Base-by-base conservation (phyloP, 2,113 vertebrate genomes). In the Syngnathus typhle region DNA sequence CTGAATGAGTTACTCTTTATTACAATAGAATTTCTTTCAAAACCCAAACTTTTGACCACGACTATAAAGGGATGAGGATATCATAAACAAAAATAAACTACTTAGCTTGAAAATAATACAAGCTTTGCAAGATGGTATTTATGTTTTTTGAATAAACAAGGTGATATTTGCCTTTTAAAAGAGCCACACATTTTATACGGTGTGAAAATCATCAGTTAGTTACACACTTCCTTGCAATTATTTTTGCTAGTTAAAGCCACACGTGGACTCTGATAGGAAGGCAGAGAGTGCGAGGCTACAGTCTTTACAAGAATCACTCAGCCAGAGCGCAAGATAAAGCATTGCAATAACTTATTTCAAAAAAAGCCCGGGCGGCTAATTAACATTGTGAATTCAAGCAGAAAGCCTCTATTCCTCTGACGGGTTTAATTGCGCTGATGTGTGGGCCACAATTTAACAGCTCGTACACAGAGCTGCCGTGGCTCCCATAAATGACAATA, bases 181-280 rank as follows among this genome's bases (percentile, higher is more conserved):
- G 71, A 79, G 84, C 64, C 76, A 70, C 74, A 76, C 81, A 86
- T 82, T 84, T 82, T 83, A 77, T 46, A 73, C 73, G 63, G 15
- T 58, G 55, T 76, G 84, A 82, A 89, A 90, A 92, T 93, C 86
- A 71, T 94, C 93, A 89, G 86, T 80, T 93, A 89, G 86, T 80
- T 76, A 75, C 82, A 84, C 85, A 89, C 89, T 88, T 81, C 76
- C 85, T 89, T 83, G 88, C 83, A 89, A 90, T 89, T 87, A 81
- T 77, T 16, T 89, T 79, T 78, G 76, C 78, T 73, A 83, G 82
- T 86, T 79, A 82, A 80, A 37, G 75, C 83, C 78, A 88, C 84
- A 78, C 75, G 69, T 76, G 71, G 85, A n/a, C 66, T 8, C 81
- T 85, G 83, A 89, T 86, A 80, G 80, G 80, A 86, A 85, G 38